Evolutionary conservation across 2,797 vertebrate species (phyloP).

Genomic region (Poecilia wingei): DNA sequence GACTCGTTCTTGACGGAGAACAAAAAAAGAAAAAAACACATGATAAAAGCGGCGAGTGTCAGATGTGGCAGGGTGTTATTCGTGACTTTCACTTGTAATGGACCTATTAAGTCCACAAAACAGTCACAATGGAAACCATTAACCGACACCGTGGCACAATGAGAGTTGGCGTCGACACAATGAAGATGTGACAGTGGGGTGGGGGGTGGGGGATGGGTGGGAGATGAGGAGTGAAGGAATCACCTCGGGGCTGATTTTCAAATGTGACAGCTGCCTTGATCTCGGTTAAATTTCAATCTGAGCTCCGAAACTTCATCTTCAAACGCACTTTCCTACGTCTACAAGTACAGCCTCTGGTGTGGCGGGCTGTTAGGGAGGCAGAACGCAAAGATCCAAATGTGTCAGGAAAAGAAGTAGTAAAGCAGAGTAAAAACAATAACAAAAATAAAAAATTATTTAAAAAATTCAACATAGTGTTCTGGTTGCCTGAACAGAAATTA

Average conservation of each 20-base stretch:
- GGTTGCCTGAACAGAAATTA: neutral
- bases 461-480: neutral
- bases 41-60: slow-evolving; percentile 2
- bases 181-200: slow-evolving; percentile 23
- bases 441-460: neutral
- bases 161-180: slow-evolving; percentile 23
- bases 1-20: neutral
- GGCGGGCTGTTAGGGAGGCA: neutral
- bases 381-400: neutral
- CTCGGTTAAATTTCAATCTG: slow-evolving; percentile 7
- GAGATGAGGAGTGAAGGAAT: slow-evolving; percentile 9
- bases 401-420: neutral
- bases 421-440: neutral
- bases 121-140: slow-evolving; percentile 26
- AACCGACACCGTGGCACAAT: slow-evolving; percentile 21
- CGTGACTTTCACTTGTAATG: slow-evolving; percentile 32
- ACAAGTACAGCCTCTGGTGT: neutral
- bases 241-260: slow-evolving; percentile 21
- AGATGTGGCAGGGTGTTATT: slow-evolving; percentile 8
- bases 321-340: neutral
- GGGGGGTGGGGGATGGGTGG: slow-evolving; percentile 6
- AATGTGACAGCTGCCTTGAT: slow-evolving; percentile 13
- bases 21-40: neutral
- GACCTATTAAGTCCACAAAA: slow-evolving; percentile 41
- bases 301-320: neutral